Evolutionary conservation across 1,140 invertebrate genomes (phyloP).

Genomic region (Anastrepha ludens): DNA sequence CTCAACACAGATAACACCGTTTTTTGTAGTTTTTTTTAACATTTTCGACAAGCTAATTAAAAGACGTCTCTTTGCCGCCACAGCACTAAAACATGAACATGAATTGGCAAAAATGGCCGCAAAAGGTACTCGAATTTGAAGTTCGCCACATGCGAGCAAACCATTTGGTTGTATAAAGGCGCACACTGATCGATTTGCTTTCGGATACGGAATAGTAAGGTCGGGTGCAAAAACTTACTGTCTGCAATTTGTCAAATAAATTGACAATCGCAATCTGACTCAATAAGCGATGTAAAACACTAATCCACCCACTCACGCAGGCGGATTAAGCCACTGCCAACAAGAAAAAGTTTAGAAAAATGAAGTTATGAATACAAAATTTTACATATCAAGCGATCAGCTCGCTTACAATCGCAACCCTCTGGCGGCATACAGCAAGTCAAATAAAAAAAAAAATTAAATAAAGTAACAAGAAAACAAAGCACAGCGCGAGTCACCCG

Average conservation of each 20-base stretch:
- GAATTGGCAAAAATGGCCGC: neutral
- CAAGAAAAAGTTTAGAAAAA: neutral
- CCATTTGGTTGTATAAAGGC: neutral
- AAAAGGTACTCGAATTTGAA: neutral
- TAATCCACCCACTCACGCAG: neutral
- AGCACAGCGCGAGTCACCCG: neutral
- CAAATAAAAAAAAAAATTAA: too few relatives aligned
- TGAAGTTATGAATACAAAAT: neutral
- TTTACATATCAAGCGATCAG: neutral
- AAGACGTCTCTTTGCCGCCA: neutral
- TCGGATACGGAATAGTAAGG: neutral
- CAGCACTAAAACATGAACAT: neutral
- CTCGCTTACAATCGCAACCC: neutral
- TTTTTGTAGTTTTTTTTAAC: neutral
- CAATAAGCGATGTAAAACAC: slow-evolving; percentile 9
- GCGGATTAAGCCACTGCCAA: slow-evolving; percentile 7
- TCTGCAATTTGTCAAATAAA: slow-evolving; percentile 35
- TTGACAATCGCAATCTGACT: slow-evolving; percentile 36
- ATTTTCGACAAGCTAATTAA: slow-evolving; percentile 26
- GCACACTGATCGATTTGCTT: neutral
- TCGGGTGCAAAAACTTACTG: neutral
- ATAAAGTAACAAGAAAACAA: neutral
- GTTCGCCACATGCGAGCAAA: too few relatives aligned
- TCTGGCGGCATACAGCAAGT: neutral
- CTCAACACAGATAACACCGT: neutral